These are phyloP conservation scores for Aurelia coerulea DNA, from an alignment of 30 jellyfish, hydroid and myxozoan genomes.

Conservation along the genomic window DNA sequence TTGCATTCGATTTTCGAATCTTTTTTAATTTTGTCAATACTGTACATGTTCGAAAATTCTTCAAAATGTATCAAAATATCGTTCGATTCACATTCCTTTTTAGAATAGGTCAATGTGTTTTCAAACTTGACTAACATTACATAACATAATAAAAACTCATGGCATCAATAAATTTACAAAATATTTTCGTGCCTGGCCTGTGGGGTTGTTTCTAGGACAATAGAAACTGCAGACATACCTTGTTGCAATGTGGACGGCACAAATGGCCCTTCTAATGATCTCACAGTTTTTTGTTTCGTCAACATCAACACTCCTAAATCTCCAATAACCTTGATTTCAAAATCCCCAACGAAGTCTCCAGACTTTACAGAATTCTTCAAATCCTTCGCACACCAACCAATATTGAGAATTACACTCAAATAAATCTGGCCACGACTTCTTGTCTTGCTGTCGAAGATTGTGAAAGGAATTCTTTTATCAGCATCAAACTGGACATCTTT, in stretches of 20 bases:
- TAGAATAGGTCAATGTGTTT: no score
- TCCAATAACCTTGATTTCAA: neutral
- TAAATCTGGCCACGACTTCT: neutral
- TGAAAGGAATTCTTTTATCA: conserved; percentile 7
- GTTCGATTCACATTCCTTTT: no score
- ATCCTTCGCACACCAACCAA: conserved; percentile 54
- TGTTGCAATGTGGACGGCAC: neutral
- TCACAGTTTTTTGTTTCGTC: conserved; percentile 14
- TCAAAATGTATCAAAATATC: no score
- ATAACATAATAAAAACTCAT: no score
- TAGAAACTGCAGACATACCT: neutral
- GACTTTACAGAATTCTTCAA: conserved; percentile 3
- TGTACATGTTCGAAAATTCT: no score
- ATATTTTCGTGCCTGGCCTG: no score
- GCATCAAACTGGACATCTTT: neutral
- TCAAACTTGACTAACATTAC: no score
- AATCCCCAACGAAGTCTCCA: conserved; percentile 9
- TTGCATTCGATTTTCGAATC: no score
- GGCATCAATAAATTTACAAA: no score
- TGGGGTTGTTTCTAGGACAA: no score
- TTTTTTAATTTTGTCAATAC: no score
- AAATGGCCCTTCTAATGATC: conserved; percentile 26
- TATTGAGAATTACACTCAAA: conserved; percentile 15
- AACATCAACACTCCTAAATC: neutral
- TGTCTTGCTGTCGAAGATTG: neutral